phyloP scores from a whole-genome alignment of 2,888 invertebrate genomes.

The Balanococcus diminutus region DNA sequence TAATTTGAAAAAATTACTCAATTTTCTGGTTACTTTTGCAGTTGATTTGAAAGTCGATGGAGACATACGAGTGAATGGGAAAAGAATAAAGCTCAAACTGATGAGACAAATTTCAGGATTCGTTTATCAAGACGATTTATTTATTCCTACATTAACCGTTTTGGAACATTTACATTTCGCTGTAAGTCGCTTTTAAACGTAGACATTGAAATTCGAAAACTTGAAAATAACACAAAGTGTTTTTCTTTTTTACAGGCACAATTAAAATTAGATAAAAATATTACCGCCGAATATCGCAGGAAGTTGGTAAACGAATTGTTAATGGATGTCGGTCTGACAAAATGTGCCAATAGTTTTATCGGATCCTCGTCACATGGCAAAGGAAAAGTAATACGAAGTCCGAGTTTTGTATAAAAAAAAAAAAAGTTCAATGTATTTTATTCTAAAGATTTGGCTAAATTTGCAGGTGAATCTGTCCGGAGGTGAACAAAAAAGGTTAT shows the following conservation, averaged over 20 bases:
- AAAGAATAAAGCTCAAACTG: conserved; percentile 64
- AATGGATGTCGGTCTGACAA: conserved; percentile 73
- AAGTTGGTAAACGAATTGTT: conserved; percentile 74
- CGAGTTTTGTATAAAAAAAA: not conserved
- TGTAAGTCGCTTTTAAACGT: conserved; percentile 67
- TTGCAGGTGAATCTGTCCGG: conserved; percentile 77
- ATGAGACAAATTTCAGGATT: conserved; percentile 85
- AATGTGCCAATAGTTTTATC: conserved; percentile 77
- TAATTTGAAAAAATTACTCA: not conserved
- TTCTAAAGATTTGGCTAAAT: not conserved
- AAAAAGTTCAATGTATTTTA: not conserved
- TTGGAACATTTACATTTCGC: conserved; percentile 86
- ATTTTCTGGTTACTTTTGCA: not conserved
- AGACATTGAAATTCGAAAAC: no score
- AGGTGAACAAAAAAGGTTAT: conserved; percentile 89
- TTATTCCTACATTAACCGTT: conserved; percentile 83
- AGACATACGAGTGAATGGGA: conserved; percentile 43
- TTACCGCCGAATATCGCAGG: conserved; percentile 68
- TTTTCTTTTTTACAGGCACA: conserved; percentile 68
- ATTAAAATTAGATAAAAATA: conserved; percentile 77
- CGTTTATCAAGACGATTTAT: conserved; percentile 91
- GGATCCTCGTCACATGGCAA: conserved; percentile 65
- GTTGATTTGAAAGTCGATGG: conserved; percentile 41
- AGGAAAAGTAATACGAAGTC: conserved; percentile 50
- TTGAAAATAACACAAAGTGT: no score